Evolutionary conservation across 2,113 vertebrate species (phyloP).

Genomic region (Hystrix brachyura): DNA sequence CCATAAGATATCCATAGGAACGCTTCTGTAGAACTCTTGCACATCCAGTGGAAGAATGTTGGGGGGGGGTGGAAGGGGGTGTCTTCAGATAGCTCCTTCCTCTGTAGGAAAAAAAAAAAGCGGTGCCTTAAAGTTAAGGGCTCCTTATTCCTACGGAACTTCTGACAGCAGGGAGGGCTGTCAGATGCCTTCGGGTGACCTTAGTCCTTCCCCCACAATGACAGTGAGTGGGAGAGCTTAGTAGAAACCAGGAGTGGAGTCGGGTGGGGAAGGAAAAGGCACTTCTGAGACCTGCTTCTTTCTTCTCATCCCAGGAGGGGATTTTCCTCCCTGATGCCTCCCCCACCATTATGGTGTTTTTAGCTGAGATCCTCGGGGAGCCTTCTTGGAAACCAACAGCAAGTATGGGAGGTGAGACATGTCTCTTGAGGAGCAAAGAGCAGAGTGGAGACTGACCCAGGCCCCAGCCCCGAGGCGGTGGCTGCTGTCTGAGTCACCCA

Average conservation of each 20-base stretch:
- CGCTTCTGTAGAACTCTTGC: not conserved
- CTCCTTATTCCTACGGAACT: not conserved
- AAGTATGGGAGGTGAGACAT: conserved; percentile 62
- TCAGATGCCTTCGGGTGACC: conserved; percentile 43
- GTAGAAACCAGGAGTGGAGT: not conserved
- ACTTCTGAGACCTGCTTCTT: conserved; percentile 41
- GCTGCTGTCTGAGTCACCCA: conserved; percentile 72
- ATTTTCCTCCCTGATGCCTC: not conserved
- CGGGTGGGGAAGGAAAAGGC: not conserved
- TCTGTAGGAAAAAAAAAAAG: not conserved
- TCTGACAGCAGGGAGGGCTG: conserved; percentile 3
- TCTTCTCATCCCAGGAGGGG: not conserved
- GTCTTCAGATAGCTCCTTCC: conserved; percentile 42
- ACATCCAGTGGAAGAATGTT: not conserved
- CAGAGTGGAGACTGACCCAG: conserved; percentile 58
- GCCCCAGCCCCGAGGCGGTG: conserved; percentile 68
- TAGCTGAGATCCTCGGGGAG: conserved; percentile 47
- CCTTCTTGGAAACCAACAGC: conserved; percentile 18
- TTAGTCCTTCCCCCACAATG: not conserved
- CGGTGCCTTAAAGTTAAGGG: not conserved
- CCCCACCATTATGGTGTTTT: not conserved
- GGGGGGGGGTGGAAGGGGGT: too few relatives aligned
- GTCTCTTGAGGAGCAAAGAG: conserved; percentile 55
- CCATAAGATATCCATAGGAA: conserved; percentile 73
- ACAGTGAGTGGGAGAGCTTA: conserved; percentile 10